Evolutionary conservation across 2,888 invertebrate genomes (phyloP).

Genomic region (Chesias legatella): DNA sequence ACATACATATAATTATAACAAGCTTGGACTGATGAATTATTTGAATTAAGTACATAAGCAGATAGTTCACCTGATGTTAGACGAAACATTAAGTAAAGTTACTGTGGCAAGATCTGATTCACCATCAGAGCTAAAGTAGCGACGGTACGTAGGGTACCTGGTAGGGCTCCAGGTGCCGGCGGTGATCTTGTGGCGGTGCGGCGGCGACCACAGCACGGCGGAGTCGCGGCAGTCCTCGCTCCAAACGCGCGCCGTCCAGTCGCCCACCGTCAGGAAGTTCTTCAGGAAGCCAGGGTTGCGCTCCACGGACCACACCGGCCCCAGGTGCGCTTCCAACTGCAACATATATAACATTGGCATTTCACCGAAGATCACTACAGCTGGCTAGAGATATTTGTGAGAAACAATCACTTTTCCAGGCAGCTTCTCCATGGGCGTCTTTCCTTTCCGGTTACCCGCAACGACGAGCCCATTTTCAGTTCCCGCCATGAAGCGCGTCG

Average conservation of each 20-base stretch:
- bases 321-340: constrained; percentile 85
- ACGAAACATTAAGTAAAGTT: neutral
- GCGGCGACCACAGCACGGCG: constrained; percentile 92
- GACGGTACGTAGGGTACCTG: constrained; percentile 61
- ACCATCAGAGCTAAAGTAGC: too few relatives aligned
- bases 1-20: too few relatives aligned
- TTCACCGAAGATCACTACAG: too few relatives aligned
- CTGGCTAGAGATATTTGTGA: too few relatives aligned
- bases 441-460: constrained; percentile 86
- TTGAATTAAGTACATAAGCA: too few relatives aligned
- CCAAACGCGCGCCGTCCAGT: constrained; percentile 96
- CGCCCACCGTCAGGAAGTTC: constrained; percentile 95
- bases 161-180: constrained; percentile 93
- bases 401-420: constrained; percentile 69
- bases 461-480: constrained; percentile 84
- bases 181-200: constrained; percentile 82
- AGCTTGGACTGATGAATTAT: too few relatives aligned
- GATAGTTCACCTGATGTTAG: too few relatives aligned
- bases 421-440: constrained; percentile 83
- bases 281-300: constrained; percentile 96
- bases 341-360: neutral
- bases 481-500: constrained; percentile 86
- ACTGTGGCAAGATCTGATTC: too few relatives aligned
- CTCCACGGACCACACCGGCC: constrained; percentile 91
- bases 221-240: constrained; percentile 96